Evolutionary conservation across 2,888 invertebrate genomes (phyloP), one percentile per base, ranked within the genome.

Genomic region (Gastrophysa polygoni): DNA sequence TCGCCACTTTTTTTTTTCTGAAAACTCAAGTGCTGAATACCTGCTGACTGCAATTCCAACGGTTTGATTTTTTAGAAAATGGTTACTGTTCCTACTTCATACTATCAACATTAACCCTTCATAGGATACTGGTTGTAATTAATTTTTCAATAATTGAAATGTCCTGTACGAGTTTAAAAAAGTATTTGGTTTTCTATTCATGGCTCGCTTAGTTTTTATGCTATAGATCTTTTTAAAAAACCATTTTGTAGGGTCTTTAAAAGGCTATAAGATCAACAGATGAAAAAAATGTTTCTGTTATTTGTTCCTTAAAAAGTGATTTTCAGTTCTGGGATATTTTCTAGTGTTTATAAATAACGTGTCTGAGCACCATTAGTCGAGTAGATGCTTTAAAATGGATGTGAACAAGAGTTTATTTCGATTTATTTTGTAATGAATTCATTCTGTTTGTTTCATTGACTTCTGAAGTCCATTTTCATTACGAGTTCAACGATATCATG

Each of bases 161-260:
- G 21, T 48, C 18, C 18, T 48, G 47, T 48, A 52, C 17, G 52
- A 32, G 20, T 16, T 51, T 51, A 32, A 29, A 52, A 34, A 52
- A 29, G 34, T 52, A 52, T 34, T 52, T 32, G 52, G 34, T 52
- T 28, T 50, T 28, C 14, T 50, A 28, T 50, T 10, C 24, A 50
- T 28, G 28, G 28, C 50, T 28, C 14, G 28, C 46, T 46, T 17
- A 46, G 10, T 46, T 17, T 46, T 46, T 46, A 16, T n/a, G n/a
- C n/a, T n/a, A 17, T 46, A 7, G 20, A 32, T 34, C 18, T 34
- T 52, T 52, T 34, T 18, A 21, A 34, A 52, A 32, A 52, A 52
- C 14, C 16, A 16, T 44, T 44, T 44, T 10, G 44, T 18, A 18
- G 16, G 18, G 18, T 16, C 6, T 18, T n/a, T n/a, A n/a, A n/a